Base-by-base conservation (phyloP, 1,140 invertebrate species). In the Riptortus pedestris region DNA sequence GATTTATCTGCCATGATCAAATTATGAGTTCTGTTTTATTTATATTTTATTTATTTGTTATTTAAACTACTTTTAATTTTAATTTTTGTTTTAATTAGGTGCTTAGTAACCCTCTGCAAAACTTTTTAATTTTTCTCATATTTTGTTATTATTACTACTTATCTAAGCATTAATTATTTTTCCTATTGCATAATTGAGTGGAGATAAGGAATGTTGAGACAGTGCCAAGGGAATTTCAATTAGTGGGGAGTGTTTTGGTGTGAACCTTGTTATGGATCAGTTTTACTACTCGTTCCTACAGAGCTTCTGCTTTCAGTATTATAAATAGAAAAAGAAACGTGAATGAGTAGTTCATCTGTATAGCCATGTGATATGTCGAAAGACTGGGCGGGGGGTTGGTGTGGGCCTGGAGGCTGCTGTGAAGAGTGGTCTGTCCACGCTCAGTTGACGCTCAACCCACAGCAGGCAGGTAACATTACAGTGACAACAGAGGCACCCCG, bases 371-470 rank as follows among this genome's bases (percentile, higher is more conserved):
- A 55, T 24, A 55, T 55, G 51, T 55, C 57, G 26, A 38, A 38
- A 59, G 31, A 59, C 18, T 59, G 57, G 28, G 33, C 27, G 11
- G 57, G 57, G 57, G 57, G n/a, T 20, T 29, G 31, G 28, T 29
- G 57, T 11, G 57, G 57, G 57, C 57, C 57, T 20, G 57, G 57
- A 20, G 57, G 57, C 33, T 29, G 57, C 57, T 33, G 57, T 18
- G 75, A 77, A 62, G 79, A 81, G 45, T 83, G 82, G 81, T 77
- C 80, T 24, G 76, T 83, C 24, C 78, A 82, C 65, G 82, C 82
- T 0, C 80, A 84, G 69, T 76, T 83, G 43, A 83, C 80, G 12
- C 78, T 80, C 33, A 74, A 74, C 62, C 63, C 11, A 48, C 20
- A 22, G 18, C 68, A 28, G 51, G 65, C 38, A 16, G 80, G 80